phyloP scores from a whole-genome alignment of 1,140 invertebrate species.

The Ridgeia piscesae region DNA sequence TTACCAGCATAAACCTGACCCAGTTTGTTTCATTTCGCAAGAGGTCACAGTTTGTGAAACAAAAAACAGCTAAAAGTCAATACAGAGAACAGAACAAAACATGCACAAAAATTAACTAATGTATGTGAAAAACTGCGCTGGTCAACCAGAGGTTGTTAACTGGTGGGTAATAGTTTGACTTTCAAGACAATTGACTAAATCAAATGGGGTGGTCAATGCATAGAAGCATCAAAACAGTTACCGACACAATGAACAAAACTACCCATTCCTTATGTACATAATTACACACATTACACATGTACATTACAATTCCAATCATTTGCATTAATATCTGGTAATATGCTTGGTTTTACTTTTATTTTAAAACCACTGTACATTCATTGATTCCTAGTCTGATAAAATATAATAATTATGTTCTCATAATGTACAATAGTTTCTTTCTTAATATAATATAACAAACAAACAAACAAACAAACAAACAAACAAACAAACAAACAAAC shows the following conservation, averaged over 20 bases:
- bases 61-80: not conserved
- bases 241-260: too few relatives aligned
- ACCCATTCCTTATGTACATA: too few relatives aligned
- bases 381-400: not conserved
- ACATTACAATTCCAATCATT: not conserved
- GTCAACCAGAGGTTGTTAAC: not conserved
- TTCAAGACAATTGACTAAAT: not conserved
- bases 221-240: too few relatives aligned
- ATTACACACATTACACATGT: too few relatives aligned
- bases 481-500: too few relatives aligned
- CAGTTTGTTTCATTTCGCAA: not conserved
- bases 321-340: not conserved
- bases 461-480: too few relatives aligned
- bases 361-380: not conserved
- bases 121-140: too few relatives aligned
- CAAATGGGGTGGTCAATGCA: not conserved
- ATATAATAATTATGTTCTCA: not conserved
- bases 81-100: not conserved
- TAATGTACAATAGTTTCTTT: too few relatives aligned
- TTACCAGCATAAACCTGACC: not conserved
- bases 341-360: not conserved
- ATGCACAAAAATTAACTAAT: not conserved
- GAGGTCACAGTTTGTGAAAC: not conserved
- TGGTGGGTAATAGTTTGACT: not conserved
- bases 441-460: too few relatives aligned